Base-by-base conservation (phyloP, 1,140 invertebrate genomes). In the Neocloeon triangulifer region DNA sequence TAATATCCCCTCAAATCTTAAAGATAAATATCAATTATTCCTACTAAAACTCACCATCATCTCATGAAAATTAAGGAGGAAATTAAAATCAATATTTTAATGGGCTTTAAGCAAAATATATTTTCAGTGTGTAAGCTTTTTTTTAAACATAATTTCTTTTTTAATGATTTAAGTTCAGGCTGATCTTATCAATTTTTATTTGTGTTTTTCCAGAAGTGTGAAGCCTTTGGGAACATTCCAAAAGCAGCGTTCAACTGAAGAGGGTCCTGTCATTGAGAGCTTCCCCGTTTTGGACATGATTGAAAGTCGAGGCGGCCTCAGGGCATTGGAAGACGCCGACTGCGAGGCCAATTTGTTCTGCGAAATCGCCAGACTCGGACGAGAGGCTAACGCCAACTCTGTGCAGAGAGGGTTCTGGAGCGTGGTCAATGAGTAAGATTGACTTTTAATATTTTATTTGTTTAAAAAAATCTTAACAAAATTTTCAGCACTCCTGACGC, bases 321-420 rank as follows among this genome's bases (percentile, higher is more conserved):
- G 28, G 32, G 21, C 36, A 13, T 9, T 36, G n/a, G 30, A 37
- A 12, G 37, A 39, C 5, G 19, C 36, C 7, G 19, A 16, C 4
- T 54, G 54, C 32, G 50, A 54, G 32, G 42, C 52, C 19, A 44
- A 40, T 34, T 45, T 42, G 0, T 42, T 55, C 17, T 56, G 54
- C 28, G 43, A 49, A 25, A 32, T 49, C 22, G 44, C 53, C 9
- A 20, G 48, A 5, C 40, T 37, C 13, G 50, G 50, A 9, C 37
- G 42, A 10, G 30, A 42, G 4, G 27, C 39, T 0, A 37, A 38
- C 7, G 39, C 51, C 1, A 47, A 45, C 30, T 38, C 48, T 9
- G 27, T 54, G n/a, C 41, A 50, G 26, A 47, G 39, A 19, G 35
- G 44, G 13, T 34, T 48, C 3, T 55, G 47, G 46, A 45, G 48